Base-by-base conservation (phyloP, 2,888 invertebrate genomes). In the Reticulitermes lucifugus region DNA sequence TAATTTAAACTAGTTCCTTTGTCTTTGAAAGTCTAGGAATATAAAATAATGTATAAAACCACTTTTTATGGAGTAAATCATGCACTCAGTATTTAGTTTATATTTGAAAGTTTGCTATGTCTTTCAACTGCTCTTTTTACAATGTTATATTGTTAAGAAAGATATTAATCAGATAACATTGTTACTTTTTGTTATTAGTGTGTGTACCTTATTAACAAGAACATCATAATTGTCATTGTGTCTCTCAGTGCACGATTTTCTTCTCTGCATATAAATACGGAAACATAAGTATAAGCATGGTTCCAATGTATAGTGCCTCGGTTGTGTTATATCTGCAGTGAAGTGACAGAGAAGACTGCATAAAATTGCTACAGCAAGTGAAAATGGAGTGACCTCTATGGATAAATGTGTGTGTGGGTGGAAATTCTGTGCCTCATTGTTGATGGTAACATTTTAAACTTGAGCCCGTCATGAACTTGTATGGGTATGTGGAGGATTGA, bases 81-180 rank as follows among this genome's bases (percentile, higher is more conserved):
- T 81, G 81, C 59, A 81, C 81, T 59, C 81, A 81, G 43, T 81
- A 81, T 81, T 81, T 59, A 79, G 59, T 79, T 79, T 81, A 81
- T 81, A 81, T 81, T 81, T 81, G 81, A 81, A 81, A n/a, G 75
- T 75, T 81, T 81, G 59, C 79, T 79, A 59, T 79, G 81, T 81
- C 81, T 60, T 81, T 81, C 81, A 81, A 65, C 41, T 41, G 65
- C 81, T 81, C 81, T 65, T 81, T 81, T 83, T 83, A 83, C 73
- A 83, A 75, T 83, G 83, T 83, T 83, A 83, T 75, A 77, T 83
- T 83, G 83, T 83, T 77, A 75, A 82, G 65, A 82, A 75, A 59
- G 65, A 75, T 84, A 79, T 77, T 77, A 43, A 75, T 77, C 60
- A 43, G 65, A 81, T 70, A 70, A 65, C 41, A 84, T 84, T 77